Evolutionary conservation across 2,888 invertebrate species (phyloP), one percentile per base, ranked within the genome.

Genomic region (Tetragonisca angustula): DNA sequence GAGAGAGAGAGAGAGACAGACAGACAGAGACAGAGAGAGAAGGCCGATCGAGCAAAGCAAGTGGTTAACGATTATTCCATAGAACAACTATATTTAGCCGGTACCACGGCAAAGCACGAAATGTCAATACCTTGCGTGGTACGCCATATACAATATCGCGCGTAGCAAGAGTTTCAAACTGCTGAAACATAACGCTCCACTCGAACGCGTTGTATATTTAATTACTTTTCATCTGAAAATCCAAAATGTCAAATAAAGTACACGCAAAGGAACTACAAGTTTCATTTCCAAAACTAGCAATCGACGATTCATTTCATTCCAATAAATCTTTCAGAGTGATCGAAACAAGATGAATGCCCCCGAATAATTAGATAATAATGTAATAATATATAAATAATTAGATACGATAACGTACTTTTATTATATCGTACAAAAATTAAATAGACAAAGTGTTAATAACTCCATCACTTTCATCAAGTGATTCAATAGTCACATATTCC

Each of bases 51-150:
- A 78, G 71, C 67, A 49, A 52, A 75, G 75, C 36, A 71, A 71
- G 61, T 79, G 52, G 65, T 74, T 73, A 79, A 79, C 78, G 74
- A 74, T 80, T 82, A 75, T 65, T 80, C 71, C 74, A 75, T 64
- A 71, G 61, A 67, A 36, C 54, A 71, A 71, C 75, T 82, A 82
- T 82, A 80, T 82, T 82, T 82, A 82, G 71, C 75, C 56, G 65
- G 59, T 68, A 61, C 62, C 54, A 75, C 49, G 24, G 67, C 65
- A 61, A 80, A 71, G 67, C 71, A 67, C 54, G 71, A 82, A 82
- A 80, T 80, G 75, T 80, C 82, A 80, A 82, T 82, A 82, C 71
- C 65, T 80, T 54, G 27, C 56, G 72, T 73, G 68, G 49, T 54
- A 9, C 73, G 54, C 69, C 56, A 69, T 73, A 64, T 24, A 73